phyloP scores from a whole-genome alignment of 37 sponge, comb jelly and placozoan genomes.

The Ephydatia muelleri region DNA sequence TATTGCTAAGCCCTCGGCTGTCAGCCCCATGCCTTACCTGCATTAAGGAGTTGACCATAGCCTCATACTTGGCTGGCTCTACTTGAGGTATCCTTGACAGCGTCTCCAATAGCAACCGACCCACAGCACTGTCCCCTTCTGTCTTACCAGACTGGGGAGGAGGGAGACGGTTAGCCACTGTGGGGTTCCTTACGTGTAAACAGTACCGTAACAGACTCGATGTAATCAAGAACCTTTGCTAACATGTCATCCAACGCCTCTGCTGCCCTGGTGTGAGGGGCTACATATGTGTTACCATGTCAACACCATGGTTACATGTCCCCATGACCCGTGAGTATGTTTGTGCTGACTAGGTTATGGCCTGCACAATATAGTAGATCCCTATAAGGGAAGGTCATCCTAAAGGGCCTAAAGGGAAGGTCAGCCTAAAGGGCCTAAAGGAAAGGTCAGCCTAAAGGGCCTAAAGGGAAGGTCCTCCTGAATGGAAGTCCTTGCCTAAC shows the following conservation, averaged over 20 bases:
- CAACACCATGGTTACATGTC: neutral
- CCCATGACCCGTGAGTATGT: no score
- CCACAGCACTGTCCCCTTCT: slow-evolving; percentile 54
- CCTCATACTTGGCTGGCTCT: slow-evolving; percentile 65
- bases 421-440: no score
- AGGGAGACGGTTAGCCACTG: neutral
- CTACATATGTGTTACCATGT: no score
- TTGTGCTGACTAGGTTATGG: no score
- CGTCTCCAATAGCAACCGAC: slow-evolving; percentile 71
- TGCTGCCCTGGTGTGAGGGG: neutral
- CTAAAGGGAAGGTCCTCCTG: no score
- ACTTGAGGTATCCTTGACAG: slow-evolving; percentile 73
- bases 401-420: no score
- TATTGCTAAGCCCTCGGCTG: no score
- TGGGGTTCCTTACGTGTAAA: neutral
- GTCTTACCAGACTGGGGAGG: slow-evolving; percentile 57
- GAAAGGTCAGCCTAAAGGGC: no score
- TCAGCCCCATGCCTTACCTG: slow-evolving; percentile 56
- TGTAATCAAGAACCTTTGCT: slow-evolving; percentile 51
- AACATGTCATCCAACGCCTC: slow-evolving; percentile 40
- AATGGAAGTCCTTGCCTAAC: no score
- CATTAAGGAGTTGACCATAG: slow-evolving; percentile 77
- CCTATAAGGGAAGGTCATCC: no score
- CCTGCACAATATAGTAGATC: no score
- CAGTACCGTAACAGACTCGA: slow-evolving; percentile 63